A percentile compares a stretch with the other conserved stretches of the same genome.
Evolutionary conservation across 2,113 vertebrate genomes (phyloP).

Genomic region (Climacteris rufus): DNA sequence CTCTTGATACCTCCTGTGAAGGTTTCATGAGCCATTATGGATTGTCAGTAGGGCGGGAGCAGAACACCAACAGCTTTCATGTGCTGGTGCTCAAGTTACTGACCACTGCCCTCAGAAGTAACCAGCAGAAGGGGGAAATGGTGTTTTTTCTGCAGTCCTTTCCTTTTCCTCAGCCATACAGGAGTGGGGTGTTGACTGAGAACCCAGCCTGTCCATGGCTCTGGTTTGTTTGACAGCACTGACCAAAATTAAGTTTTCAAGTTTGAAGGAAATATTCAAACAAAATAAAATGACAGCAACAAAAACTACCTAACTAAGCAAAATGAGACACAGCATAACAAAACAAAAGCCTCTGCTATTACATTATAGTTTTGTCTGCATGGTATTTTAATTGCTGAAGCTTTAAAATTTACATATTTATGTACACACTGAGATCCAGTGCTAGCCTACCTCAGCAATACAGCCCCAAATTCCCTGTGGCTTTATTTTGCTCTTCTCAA

Average conservation of each 20-base stretch:
- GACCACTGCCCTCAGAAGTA: not conserved
- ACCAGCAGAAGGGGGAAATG: not conserved
- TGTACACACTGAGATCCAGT: not conserved
- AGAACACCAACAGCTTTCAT: not conserved
- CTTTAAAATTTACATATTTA: not conserved
- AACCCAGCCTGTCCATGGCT: not conserved
- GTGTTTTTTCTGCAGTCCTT: not conserved
- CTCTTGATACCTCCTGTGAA: not conserved
- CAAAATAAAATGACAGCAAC: not conserved
- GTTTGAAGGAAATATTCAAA: not conserved
- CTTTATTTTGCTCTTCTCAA: not conserved
- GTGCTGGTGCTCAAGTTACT: not conserved
- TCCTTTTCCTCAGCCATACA: not conserved
- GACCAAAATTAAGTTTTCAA: not conserved
- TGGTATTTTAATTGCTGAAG: not conserved
- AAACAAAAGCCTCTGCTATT: not conserved
- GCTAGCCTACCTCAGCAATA: not conserved
- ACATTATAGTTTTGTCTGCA: not conserved
- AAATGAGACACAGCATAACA: not conserved
- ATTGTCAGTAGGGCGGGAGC: fast-evolving
- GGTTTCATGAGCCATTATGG: not conserved
- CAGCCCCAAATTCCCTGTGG: not conserved
- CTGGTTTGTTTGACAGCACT: not conserved
- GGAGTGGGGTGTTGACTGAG: not conserved
- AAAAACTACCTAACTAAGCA: not conserved